phyloP scores from a whole-genome alignment of 2,113 vertebrate genomes.

The Psilopogon haemacephalus region DNA sequence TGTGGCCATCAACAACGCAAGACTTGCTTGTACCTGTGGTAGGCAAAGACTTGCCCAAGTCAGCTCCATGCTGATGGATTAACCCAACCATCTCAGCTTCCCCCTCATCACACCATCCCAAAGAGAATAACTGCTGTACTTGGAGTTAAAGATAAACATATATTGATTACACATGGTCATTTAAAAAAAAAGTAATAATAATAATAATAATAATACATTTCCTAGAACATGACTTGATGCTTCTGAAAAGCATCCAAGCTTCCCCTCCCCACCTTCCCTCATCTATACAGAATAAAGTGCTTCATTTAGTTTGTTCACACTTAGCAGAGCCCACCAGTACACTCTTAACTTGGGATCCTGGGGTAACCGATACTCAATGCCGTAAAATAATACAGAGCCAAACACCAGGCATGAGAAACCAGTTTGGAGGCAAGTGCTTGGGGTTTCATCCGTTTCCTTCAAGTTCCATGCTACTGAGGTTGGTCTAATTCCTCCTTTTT shows the following conservation, averaged over 20 bases:
- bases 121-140: constrained; percentile 64
- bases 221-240: constrained; percentile 41
- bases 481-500: not conserved
- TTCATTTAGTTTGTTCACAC: constrained; percentile 79
- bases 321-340: constrained; percentile 59
- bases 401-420: constrained; percentile 34
- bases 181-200: not conserved
- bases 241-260: constrained; percentile 58
- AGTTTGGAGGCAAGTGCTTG: constrained; percentile 46
- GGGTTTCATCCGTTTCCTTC: not conserved
- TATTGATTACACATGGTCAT: constrained; percentile 66
- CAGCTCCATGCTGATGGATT: not conserved
- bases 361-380: constrained; percentile 33
- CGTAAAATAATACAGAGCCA: not conserved
- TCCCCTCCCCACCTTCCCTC: constrained; percentile 36
- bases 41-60: not conserved
- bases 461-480: constrained; percentile 36
- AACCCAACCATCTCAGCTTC: not conserved
- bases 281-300: constrained; percentile 83
- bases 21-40: not conserved
- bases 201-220: constrained; percentile 43
- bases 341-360: constrained; percentile 40
- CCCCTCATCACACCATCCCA: constrained; percentile 40
- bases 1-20: accelerated
- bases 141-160: constrained; percentile 66